Conservation (phyloP, 2,113 vertebrate species). For the Podocnemis expansa region DNA sequence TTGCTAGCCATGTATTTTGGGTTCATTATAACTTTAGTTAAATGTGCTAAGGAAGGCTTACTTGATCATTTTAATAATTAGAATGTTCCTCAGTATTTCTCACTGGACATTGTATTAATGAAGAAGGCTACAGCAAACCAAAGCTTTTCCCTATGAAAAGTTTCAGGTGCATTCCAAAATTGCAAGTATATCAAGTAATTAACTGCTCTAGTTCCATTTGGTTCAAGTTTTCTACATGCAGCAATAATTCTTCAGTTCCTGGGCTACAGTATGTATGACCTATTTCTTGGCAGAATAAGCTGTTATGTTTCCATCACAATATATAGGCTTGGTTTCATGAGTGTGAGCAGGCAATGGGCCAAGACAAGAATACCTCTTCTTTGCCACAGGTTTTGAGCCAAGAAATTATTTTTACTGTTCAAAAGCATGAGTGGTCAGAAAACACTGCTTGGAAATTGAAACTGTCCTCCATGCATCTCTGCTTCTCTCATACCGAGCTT, state of each 20-base stretch:
- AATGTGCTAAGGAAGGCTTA: not conserved
- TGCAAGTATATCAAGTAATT: not conserved
- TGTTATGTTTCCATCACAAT: constrained; percentile 60
- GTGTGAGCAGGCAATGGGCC: constrained; percentile 58
- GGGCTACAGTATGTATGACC: constrained; percentile 25
- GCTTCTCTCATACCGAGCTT: not conserved
- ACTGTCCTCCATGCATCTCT: constrained; percentile 61
- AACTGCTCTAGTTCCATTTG: not conserved
- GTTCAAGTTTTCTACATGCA: not conserved
- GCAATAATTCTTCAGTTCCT: constrained; percentile 7
- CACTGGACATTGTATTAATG: not conserved
- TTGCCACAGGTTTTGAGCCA: constrained; percentile 52
- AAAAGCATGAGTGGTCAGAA: constrained; percentile 73
- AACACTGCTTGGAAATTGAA: constrained; percentile 72
- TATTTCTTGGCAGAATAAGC: constrained; percentile 57
- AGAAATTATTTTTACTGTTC: constrained; percentile 72
- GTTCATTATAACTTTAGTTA: not conserved
- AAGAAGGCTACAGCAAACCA: rapidly evolving
- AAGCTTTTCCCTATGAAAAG: not conserved
- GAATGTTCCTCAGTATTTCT: not conserved
- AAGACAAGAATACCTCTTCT: constrained; percentile 52
- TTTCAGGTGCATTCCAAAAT: constrained; percentile 7
- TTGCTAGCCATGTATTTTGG: not conserved
- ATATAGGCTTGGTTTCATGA: constrained; percentile 38
- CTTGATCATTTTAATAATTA: not conserved